Conservation (phyloP, 2,113 vertebrate species). For the Dryoscopus gambensis region DNA sequence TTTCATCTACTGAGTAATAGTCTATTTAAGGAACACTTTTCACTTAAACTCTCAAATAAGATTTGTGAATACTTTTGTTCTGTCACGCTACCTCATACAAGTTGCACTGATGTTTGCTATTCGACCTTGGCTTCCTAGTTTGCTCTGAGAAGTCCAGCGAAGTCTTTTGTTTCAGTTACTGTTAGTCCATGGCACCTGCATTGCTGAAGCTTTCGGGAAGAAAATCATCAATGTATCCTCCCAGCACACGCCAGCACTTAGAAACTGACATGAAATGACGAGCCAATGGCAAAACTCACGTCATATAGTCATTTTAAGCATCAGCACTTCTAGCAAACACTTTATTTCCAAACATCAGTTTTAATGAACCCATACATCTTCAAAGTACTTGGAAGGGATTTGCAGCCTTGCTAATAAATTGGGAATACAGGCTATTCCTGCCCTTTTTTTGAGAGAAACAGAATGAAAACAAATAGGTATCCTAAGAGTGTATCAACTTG, state of each 20-base stretch:
- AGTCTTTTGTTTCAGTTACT: slow-evolving; percentile 58
- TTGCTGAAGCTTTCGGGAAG: slow-evolving; percentile 42
- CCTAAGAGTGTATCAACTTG: not conserved
- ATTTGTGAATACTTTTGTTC: not conserved
- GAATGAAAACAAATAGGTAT: not conserved
- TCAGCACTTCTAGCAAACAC: not conserved
- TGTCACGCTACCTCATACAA: not conserved
- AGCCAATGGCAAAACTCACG: not conserved
- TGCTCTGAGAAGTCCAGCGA: not conserved
- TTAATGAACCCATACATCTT: not conserved
- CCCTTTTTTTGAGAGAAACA: not conserved
- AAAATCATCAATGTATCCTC: not conserved
- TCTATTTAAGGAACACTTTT: slow-evolving; percentile 2
- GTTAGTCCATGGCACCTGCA: slow-evolving; percentile 54
- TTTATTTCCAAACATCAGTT: not conserved
- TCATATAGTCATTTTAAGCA: not conserved
- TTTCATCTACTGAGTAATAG: not conserved
- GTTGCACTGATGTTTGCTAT: slow-evolving; percentile 50
- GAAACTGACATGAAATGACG: not conserved
- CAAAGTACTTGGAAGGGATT: not conserved
- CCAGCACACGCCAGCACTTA: not conserved
- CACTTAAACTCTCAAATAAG: not conserved
- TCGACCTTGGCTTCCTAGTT: slow-evolving; percentile 70
- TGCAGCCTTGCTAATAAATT: not conserved
- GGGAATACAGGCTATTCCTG: not conserved